Conservation (phyloP, 1,140 invertebrate genomes). For the silkworm (Bombyx mori) region DNA sequence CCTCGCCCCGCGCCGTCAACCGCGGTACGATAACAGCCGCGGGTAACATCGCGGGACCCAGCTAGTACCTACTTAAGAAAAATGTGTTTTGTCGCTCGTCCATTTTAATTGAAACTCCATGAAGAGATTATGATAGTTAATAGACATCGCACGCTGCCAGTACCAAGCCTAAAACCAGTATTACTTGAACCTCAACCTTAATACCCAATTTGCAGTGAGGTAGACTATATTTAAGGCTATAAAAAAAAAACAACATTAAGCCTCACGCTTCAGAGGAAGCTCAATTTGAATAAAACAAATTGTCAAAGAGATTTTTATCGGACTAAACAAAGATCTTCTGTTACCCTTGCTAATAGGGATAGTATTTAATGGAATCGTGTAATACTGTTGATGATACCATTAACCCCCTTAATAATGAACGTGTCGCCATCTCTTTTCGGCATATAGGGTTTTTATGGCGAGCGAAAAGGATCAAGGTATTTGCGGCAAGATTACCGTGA, state of each 20-base stretch:
- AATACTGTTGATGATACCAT: constrained; percentile 58
- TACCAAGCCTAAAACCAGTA: too few species aligned
- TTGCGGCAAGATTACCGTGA: constrained; percentile 36
- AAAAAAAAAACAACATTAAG: constrained; percentile 29
- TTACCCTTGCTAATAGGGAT: constrained; percentile 44
- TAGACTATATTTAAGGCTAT: too few species aligned
- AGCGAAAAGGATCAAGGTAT: constrained; percentile 21
- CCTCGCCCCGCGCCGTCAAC: too few species aligned
- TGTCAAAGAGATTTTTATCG: constrained; percentile 69
- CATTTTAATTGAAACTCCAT: too few species aligned
- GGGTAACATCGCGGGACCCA: too few species aligned
- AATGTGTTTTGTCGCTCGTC: too few species aligned
- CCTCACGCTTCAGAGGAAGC: constrained; percentile 51
- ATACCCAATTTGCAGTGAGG: too few species aligned
- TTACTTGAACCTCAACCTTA: too few species aligned
- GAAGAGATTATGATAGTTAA: too few species aligned
- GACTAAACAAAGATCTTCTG: constrained; percentile 63
- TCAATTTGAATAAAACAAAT: constrained; percentile 68
- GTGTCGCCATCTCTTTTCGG: constrained; percentile 24
- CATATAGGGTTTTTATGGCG: constrained; percentile 1
- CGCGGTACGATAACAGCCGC: too few species aligned
- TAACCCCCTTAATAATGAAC: constrained; percentile 53
- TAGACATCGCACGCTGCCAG: too few species aligned
- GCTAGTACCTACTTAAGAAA: too few species aligned
- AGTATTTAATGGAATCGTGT: constrained; percentile 58